phyloP scores from a whole-genome alignment of 2,888 invertebrate species.

The Epinotia ramella region DNA sequence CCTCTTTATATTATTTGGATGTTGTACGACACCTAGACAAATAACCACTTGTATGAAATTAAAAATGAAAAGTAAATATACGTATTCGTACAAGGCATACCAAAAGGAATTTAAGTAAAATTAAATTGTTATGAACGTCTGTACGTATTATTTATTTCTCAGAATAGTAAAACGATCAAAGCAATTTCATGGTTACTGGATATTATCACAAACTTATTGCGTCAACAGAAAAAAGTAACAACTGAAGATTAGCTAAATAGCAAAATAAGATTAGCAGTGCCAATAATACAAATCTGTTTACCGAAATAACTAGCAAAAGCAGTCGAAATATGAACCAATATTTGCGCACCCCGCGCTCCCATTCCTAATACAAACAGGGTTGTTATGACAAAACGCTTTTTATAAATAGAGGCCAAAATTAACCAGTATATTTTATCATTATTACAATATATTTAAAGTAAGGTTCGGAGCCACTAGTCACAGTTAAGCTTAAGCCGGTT shows the following conservation, averaged over 20 bases:
- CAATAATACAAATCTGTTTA: conserved; percentile 77
- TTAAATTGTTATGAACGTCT: too few species aligned
- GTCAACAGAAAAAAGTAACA: conserved; percentile 2
- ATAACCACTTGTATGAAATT: too few species aligned
- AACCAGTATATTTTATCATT: conserved; percentile 82
- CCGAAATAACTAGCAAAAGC: conserved; percentile 63
- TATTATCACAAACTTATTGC: background rate
- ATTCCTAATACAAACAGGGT: conserved; percentile 63
- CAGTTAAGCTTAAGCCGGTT: conserved; percentile 85
- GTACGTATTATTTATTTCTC: background rate
- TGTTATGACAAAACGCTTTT: conserved; percentile 75
- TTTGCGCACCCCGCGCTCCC: conserved; percentile 64
- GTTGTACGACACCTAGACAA: too few species aligned
- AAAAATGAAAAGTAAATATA: too few species aligned
- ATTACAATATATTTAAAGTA: conserved; percentile 84
- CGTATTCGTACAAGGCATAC: too few species aligned
- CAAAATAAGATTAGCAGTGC: conserved; percentile 71
- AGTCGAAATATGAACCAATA: conserved; percentile 79
- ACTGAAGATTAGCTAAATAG: conserved; percentile 64
- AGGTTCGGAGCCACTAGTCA: conserved; percentile 80
- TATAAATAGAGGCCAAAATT: conserved; percentile 78
- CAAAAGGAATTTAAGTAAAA: too few species aligned
- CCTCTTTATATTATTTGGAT: too few species aligned
- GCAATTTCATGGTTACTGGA: background rate
- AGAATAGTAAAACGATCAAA: background rate